Evolutionary conservation across 2,797 vertebrate species (phyloP), one percentile per base, ranked within the genome.

Genomic region (Enteromius fasciolatus): DNA sequence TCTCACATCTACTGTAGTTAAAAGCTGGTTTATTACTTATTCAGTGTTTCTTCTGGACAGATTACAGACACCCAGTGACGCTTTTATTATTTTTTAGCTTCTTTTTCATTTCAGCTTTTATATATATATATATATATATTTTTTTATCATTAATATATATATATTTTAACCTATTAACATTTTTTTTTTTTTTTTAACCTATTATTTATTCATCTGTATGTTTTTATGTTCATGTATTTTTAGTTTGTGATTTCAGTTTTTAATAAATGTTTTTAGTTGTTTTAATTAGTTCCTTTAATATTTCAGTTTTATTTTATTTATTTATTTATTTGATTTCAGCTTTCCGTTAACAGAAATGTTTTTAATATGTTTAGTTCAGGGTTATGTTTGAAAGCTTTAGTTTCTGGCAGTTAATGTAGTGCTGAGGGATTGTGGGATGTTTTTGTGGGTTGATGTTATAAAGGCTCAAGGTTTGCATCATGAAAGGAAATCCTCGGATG

Each of bases 1-100:
- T 63, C 17, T 76, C 74, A 1, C 68, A 5, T 7, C 48, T 20
- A 18, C 54, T 46, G 39, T 57, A 46, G 25, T 77, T 76, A 64
- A 77, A 46, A 77, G 41, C 75, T 48, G 17, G 31, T 77, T 5
- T 48, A 64, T 77, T 64, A 77, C 64, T 78, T 52, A 78, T 66
- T 33, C 48, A 23, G 72, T 3, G 12, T 57, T 5, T 3, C 18
- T 36, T 63, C 39, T 20, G 59, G 23, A 44, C 4, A 36, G 52
- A 76, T 44, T 9, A 2, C n/a, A 31, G 17, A 48, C 0, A 18
- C 10, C 20, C 15, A 25, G 41, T 50, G 46, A 50, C 69, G n/a
- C n/a, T n/a, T n/a, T n/a, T n/a, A n/a, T n/a, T n/a, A n/a, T n/a
- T n/a, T n/a, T 31, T 31, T 3, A 31, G 31, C 31, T 31, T 31